These are phyloP conservation scores for Herpailurus yagouaroundi DNA, from an alignment of 2,113 vertebrate genomes.

Conservation along the genomic window DNA sequence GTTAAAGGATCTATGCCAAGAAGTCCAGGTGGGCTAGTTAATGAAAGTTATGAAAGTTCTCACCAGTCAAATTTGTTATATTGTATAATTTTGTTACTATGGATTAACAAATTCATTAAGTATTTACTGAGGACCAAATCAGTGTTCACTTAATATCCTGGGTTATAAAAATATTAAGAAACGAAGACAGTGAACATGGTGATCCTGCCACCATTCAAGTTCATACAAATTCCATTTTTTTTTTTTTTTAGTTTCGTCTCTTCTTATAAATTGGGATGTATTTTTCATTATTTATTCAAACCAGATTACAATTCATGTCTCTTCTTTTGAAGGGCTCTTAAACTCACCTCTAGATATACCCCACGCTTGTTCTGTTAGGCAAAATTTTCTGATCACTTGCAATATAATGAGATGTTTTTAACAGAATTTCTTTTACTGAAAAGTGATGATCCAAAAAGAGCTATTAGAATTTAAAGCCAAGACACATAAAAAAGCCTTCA, in stretches of 20 bases:
- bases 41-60: neutral
- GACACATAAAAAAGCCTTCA: neutral
- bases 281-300: conserved; percentile 11
- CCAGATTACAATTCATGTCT: neutral
- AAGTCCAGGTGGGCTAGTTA: neutral
- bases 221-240: neutral
- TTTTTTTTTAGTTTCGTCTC: neutral
- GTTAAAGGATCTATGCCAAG: neutral
- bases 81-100: neutral
- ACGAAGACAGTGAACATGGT: neutral
- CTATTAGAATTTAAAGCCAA: neutral
- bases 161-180: neutral
- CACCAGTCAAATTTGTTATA: neutral
- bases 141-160: neutral
- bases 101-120: neutral
- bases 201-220: neutral
- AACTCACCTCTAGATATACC: neutral
- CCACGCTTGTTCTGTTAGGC: neutral
- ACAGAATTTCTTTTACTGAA: neutral
- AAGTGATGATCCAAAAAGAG: neutral
- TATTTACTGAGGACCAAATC: neutral
- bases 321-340: neutral
- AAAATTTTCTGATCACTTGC: neutral
- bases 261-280: neutral
- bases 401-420: neutral